phyloP scores from a whole-genome alignment of 2,113 vertebrate species.

The Etheostoma spectabile region DNA sequence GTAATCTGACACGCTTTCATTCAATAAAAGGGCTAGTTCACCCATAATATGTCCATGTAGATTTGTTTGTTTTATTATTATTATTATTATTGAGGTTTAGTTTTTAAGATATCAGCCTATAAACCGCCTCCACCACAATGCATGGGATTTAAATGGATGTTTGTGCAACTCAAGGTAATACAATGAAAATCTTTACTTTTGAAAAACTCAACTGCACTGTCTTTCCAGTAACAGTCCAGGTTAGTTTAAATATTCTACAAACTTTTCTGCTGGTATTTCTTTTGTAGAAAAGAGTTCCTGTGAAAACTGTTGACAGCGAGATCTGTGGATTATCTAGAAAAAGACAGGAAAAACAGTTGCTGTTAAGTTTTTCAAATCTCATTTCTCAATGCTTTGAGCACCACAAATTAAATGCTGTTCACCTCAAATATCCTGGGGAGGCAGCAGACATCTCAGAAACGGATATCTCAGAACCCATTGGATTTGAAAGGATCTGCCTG shows the following conservation, averaged over 20 bases:
- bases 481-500: constrained; percentile 25
- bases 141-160: not conserved
- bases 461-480: not conserved
- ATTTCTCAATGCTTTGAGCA: constrained; percentile 10
- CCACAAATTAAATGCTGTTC: constrained; percentile 10
- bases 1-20: not conserved
- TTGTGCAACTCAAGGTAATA: not conserved
- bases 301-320: constrained; percentile 21
- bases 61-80: not conserved
- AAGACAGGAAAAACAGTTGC: constrained; percentile 17
- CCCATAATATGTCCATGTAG: not conserved
- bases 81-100: not conserved
- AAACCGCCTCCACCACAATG: not conserved
- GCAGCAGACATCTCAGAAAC: not conserved
- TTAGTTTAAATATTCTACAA: constrained; percentile 27
- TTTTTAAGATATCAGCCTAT: not conserved
- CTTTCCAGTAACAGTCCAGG: not conserved
- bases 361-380: constrained; percentile 1
- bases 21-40: not conserved
- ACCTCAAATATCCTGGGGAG: not conserved
- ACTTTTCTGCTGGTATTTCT: constrained; percentile 24
- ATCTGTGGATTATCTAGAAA: constrained; percentile 26
- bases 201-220: not conserved
- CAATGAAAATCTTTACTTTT: constrained; percentile 2
- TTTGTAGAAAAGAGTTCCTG: constrained; percentile 6